Evolutionary conservation across 1,140 invertebrate species (phyloP).

Genomic region (Nymphalis io): DNA sequence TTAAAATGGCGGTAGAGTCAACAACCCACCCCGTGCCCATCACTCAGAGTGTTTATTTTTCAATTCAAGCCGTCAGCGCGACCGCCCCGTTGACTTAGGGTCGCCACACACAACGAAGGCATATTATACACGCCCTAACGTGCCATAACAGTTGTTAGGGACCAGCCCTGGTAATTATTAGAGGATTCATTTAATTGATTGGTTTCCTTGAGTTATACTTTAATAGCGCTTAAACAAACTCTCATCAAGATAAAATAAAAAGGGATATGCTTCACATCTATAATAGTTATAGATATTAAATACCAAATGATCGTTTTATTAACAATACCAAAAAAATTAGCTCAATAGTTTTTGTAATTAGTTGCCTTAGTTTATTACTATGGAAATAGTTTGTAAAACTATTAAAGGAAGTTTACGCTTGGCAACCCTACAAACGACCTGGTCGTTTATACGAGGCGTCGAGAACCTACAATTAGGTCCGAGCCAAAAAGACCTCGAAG

Average conservation of each 20-base stretch:
- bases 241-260: slow-evolving; percentile 1
- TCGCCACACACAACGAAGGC: slow-evolving; percentile 65
- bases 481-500: slow-evolving; percentile 59
- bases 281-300: slow-evolving; percentile 7
- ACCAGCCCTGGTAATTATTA: slow-evolving; percentile 36
- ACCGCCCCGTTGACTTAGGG: slow-evolving; percentile 56
- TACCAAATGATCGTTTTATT: background rate
- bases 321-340: slow-evolving; percentile 11
- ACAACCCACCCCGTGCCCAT: slow-evolving; percentile 52
- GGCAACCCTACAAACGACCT: slow-evolving; percentile 61
- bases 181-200: slow-evolving; percentile 35
- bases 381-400: background rate
- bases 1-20: slow-evolving; percentile 51
- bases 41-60: slow-evolving; percentile 69
- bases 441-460: slow-evolving; percentile 63
- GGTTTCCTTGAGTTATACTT: slow-evolving; percentile 17
- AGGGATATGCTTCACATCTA: background rate
- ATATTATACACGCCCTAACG: slow-evolving; percentile 56
- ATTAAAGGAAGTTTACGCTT: background rate
- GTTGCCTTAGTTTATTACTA: background rate
- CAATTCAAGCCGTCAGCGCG: slow-evolving; percentile 66
- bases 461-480: slow-evolving; percentile 77
- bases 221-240: slow-evolving; percentile 20
- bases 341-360: background rate
- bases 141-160: slow-evolving; percentile 41